Percentiles rank a stretch among this genome's conserved stretches.
phyloP scores from a whole-genome alignment of 1,140 invertebrate species.

The Phymastichus coffea region DNA sequence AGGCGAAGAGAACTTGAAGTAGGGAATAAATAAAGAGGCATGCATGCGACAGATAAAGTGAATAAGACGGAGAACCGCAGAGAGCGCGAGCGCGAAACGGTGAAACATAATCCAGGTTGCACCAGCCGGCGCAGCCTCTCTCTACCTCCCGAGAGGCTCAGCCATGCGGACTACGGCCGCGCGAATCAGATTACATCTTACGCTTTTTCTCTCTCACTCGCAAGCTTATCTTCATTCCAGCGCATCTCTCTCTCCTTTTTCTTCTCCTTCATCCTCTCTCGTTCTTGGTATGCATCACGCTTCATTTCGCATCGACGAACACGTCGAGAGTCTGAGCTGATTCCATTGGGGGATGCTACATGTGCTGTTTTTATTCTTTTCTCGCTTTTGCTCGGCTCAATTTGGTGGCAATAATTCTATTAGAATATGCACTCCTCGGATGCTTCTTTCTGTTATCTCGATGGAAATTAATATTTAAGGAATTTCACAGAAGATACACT shows the following conservation, averaged over 20 bases:
- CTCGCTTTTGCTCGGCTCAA: too few relatives aligned
- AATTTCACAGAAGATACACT: too few relatives aligned
- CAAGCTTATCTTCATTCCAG: constrained; percentile 46
- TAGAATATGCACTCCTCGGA: too few relatives aligned
- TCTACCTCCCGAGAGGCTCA: constrained; percentile 28
- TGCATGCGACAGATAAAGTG: constrained; percentile 12
- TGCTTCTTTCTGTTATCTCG: too few relatives aligned
- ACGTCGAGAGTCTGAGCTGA: too few relatives aligned
- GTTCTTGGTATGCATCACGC: constrained; percentile 33
- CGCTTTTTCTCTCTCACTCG: constrained; percentile 28
- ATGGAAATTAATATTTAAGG: too few relatives aligned
- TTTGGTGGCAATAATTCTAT: too few relatives aligned
- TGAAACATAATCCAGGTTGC: constrained; percentile 54
- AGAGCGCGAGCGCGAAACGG: too few relatives aligned
- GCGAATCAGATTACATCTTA: constrained; percentile 53
- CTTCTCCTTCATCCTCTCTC: neutral
- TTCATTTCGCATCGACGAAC: constrained; percentile 40
- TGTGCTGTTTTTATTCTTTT: too few relatives aligned
- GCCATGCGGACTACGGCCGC: constrained; percentile 43
- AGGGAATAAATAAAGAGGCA: too few relatives aligned
- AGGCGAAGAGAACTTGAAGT: neutral
- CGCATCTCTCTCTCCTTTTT: neutral
- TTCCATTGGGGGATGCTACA: too few relatives aligned
- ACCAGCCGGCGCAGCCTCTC: constrained; percentile 36
- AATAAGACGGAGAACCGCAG: constrained; percentile 41